Percentiles rank a stretch among this genome's conserved stretches.
Evolutionary conservation across 1,140 invertebrate genomes (phyloP).

Genomic region (Drosophila melanogaster): Release_6_plus_ISO1_MT NC_004354.4:17396001-17396500

Average conservation of each 20-base stretch:
- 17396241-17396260: conserved; percentile 65
- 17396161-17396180: conserved; percentile 52
- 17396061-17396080: too few relatives aligned
- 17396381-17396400: conserved; percentile 65
- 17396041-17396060: too few relatives aligned
- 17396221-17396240: conserved; percentile 83
- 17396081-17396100: too few relatives aligned
- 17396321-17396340: conserved; percentile 79
- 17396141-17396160: conserved; percentile 78
- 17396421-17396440: not conserved
- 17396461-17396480: conserved; percentile 81
- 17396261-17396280: conserved; percentile 34
- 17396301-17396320: conserved; percentile 74
- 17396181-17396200: conserved; percentile 77
- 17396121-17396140: conserved; percentile 65
- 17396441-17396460: conserved; percentile 12
- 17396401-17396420: conserved; percentile 38
- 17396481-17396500: conserved; percentile 74
- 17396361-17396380: conserved; percentile 68
- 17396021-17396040: too few relatives aligned
- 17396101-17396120: conserved; percentile 5
- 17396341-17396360: conserved; percentile 18
- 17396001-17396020: too few relatives aligned
- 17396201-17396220: conserved; percentile 62
- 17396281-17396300: conserved; percentile 55